Conservation (phyloP, 1,140 invertebrate genomes). For the Akabosia matsudoensis region DNA sequence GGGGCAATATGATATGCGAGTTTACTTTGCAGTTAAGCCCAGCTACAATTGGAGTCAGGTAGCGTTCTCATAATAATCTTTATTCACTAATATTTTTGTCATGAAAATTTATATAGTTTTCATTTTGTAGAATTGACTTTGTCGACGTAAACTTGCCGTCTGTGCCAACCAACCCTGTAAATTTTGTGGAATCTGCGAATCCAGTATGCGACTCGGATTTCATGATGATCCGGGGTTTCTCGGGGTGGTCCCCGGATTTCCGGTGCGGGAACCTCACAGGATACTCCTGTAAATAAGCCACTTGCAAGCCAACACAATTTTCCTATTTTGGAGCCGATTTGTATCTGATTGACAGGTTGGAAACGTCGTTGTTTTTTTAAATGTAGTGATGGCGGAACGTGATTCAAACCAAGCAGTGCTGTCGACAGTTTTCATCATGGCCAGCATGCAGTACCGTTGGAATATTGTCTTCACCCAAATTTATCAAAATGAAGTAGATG, state of each 20-base stretch:
- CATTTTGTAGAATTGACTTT: conserved; percentile 31
- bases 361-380: background rate
- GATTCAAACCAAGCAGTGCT: conserved; percentile 32
- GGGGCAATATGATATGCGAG: conserved; percentile 33
- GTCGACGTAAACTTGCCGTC: conserved; percentile 32
- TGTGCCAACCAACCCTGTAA: conserved; percentile 1
- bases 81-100: too few species aligned
- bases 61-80: conserved; percentile 1
- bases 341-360: background rate
- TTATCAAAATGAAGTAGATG: conserved; percentile 29
- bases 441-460: conserved; percentile 37
- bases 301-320: background rate
- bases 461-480: conserved; percentile 33
- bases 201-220: conserved; percentile 41
- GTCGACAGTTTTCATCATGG: conserved; percentile 36
- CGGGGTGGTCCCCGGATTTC: conserved; percentile 36
- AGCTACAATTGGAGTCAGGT: conserved; percentile 26
- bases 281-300: conserved; percentile 33
- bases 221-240: conserved; percentile 42
- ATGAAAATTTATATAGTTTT: background rate
- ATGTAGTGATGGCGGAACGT: conserved; percentile 34
- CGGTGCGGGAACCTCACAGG: conserved; percentile 42
- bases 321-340: background rate
- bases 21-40: conserved; percentile 32
- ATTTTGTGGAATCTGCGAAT: conserved; percentile 11